A percentile compares a stretch with the other conserved stretches of the same genome.
Evolutionary conservation across 2,113 vertebrate genomes (phyloP).

Genomic region (Pituophis catenifer): DNA sequence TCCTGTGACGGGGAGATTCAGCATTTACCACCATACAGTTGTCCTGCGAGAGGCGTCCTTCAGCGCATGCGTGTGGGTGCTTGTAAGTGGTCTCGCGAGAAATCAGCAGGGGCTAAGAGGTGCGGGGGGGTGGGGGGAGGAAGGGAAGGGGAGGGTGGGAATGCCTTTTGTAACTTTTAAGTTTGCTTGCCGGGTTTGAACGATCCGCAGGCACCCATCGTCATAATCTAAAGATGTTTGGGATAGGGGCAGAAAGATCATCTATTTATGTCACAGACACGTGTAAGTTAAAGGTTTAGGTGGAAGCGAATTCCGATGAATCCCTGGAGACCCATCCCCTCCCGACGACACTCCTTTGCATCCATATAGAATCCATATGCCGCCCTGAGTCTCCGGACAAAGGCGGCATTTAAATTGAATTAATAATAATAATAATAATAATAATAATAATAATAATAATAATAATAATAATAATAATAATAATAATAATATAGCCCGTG

Average conservation of each 20-base stretch:
- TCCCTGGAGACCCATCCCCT: not conserved
- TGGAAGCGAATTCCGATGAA: not conserved
- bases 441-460: too few species aligned
- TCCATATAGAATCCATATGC: not conserved
- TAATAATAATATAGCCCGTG: not conserved
- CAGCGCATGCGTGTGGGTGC: not conserved
- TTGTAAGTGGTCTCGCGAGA: not conserved
- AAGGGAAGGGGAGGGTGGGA: not conserved
- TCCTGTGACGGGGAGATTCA: not conserved
- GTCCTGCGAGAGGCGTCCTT: not conserved
- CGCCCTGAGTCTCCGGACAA: too few species aligned
- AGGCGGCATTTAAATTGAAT: too few species aligned
- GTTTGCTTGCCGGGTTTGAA: not conserved
- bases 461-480: too few species aligned
- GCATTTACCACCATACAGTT: not conserved
- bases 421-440: too few species aligned
- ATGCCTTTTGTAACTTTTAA: not conserved
- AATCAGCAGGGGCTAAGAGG: not conserved
- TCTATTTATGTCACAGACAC: not conserved
- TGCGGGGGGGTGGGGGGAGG: not conserved
- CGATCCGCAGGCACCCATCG: not conserved
- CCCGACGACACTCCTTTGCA: not conserved
- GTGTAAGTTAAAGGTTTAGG: not conserved
- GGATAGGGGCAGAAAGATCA: not conserved
- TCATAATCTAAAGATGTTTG: not conserved